These are phyloP conservation scores for Colletes collaris DNA, from an alignment of 2,888 invertebrate species.

Conservation along the genomic window DNA sequence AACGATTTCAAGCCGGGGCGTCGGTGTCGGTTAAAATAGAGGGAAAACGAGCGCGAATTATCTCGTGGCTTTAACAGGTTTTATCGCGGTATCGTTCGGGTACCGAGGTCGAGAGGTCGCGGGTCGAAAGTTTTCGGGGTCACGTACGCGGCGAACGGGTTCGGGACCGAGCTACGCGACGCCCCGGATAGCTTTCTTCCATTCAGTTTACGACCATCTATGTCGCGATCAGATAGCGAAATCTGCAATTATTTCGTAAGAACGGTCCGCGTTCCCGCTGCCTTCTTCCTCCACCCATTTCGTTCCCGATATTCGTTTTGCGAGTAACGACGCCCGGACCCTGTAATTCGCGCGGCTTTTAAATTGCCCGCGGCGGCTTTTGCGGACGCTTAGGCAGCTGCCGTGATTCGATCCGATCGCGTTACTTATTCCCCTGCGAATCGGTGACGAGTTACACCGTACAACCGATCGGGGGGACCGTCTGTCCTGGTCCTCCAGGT, in stretches of 20 bases:
- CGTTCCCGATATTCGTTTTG: constrained; percentile 34
- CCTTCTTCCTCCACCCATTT: not conserved
- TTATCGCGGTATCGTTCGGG: constrained; percentile 35
- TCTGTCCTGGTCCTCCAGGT: too few relatives aligned
- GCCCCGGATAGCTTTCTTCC: constrained; percentile 45
- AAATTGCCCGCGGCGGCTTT: constrained; percentile 69
- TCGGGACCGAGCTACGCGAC: too few relatives aligned
- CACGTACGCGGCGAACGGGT: too few relatives aligned
- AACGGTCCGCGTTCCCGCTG: constrained; percentile 31
- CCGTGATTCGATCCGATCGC: constrained; percentile 71
- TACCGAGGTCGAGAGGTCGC: too few relatives aligned
- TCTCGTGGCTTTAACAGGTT: constrained; percentile 23
- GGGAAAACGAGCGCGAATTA: constrained; percentile 12
- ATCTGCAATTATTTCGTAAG: constrained; percentile 65
- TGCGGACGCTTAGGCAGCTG: constrained; percentile 71
- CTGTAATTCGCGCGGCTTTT: constrained; percentile 74
- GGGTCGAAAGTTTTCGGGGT: not conserved
- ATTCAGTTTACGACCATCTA: constrained; percentile 39
- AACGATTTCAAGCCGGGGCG: too few relatives aligned
- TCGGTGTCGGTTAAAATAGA: constrained; percentile 13
- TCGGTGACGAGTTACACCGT: too few relatives aligned
- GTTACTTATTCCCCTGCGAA: not conserved
- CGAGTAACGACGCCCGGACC: constrained; percentile 68
- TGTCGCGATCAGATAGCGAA: constrained; percentile 61
- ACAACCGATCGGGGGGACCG: too few relatives aligned